These are phyloP conservation scores for Coptotermes formosanus DNA, from an alignment of 1,140 invertebrate species.

Conservation along the genomic window DNA sequence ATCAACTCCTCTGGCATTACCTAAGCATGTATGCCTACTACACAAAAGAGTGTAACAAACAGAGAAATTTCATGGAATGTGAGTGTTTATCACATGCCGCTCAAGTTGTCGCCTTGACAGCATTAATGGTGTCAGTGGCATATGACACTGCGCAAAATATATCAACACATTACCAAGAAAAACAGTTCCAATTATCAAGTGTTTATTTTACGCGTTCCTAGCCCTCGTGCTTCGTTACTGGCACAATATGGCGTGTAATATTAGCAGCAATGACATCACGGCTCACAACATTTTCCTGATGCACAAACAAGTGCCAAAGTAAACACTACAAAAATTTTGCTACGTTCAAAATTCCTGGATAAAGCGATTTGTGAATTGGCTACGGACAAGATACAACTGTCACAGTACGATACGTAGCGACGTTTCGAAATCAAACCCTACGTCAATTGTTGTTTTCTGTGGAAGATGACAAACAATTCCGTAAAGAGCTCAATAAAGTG, in stretches of 20 bases:
- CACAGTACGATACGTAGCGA: too few species aligned
- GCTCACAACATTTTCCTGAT: not conserved
- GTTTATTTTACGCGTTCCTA: not conserved
- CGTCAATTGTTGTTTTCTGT: too few species aligned
- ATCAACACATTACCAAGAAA: not conserved
- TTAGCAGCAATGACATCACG: not conserved
- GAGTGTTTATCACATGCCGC: not conserved
- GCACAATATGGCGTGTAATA: not conserved
- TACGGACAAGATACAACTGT: too few species aligned
- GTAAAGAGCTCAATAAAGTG: too few species aligned
- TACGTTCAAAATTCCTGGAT: not conserved
- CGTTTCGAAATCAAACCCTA: too few species aligned
- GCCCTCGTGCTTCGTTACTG: not conserved
- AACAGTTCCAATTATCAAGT: constrained; percentile 8
- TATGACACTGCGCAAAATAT: not conserved
- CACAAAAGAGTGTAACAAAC: too few species aligned
- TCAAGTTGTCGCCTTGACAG: not conserved
- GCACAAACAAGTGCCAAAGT: not conserved
- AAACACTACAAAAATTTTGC: not conserved
- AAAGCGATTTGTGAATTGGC: too few species aligned
- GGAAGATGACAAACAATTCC: too few species aligned
- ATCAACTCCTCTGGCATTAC: too few species aligned
- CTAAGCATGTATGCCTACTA: too few species aligned
- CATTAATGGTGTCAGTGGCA: not conserved
- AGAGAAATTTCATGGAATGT: too few species aligned